phyloP scores from a whole-genome alignment of 2,113 vertebrate genomes.

The Prunella himalayana region DNA sequence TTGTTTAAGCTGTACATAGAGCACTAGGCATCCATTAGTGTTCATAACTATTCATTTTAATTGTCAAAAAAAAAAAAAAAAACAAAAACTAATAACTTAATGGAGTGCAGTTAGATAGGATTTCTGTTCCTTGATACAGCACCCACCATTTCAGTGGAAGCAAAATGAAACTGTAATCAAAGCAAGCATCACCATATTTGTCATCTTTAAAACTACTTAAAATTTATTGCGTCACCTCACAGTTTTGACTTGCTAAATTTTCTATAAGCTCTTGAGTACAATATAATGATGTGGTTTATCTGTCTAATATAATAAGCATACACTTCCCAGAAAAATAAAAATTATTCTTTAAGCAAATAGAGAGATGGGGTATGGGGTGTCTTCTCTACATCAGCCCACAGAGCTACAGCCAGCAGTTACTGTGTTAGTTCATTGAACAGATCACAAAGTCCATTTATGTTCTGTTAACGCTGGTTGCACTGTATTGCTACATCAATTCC shows the following conservation, averaged over 20 bases:
- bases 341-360: background rate
- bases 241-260: background rate
- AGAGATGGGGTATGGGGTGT: background rate
- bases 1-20: background rate
- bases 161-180: background rate
- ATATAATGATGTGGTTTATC: background rate
- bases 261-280: background rate
- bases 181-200: background rate
- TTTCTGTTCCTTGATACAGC: background rate
- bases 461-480: background rate
- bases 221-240: background rate
- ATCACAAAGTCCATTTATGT: background rate
- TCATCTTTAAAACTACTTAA: background rate
- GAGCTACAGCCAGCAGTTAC: background rate
- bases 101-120: background rate
- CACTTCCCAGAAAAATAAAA: background rate
- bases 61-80: background rate
- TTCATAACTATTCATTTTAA: background rate
- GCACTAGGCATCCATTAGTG: background rate
- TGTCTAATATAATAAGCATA: background rate
- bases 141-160: background rate
- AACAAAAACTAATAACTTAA: background rate
- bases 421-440: background rate
- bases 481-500: background rate
- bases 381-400: background rate